These are phyloP conservation scores for Gymnoscopelus braueri DNA, from an alignment of 2,797 vertebrate genomes.

Conservation along the genomic window DNA sequence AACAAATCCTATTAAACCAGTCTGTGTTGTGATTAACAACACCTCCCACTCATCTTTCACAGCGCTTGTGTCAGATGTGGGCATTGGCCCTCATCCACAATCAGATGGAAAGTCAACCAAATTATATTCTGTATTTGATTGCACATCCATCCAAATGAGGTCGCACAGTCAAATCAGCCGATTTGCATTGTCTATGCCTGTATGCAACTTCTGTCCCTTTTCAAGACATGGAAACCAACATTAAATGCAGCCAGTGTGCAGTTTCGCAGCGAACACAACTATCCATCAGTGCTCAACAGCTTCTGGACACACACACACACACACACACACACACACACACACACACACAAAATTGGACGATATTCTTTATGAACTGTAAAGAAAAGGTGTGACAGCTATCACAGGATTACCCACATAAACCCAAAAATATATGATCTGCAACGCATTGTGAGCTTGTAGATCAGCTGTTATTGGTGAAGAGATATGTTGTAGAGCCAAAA, in stretches of 20 bases:
- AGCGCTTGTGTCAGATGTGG: no score
- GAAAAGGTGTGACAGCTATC: conserved; percentile 42
- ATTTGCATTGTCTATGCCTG: conserved; percentile 19
- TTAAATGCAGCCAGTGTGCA: not conserved
- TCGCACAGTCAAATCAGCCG: conserved; percentile 11
- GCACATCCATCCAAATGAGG: conserved; percentile 4
- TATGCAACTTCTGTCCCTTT: not conserved
- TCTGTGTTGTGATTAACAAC: no score
- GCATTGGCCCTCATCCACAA: not conserved
- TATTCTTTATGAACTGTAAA: conserved; percentile 36
- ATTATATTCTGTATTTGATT: not conserved
- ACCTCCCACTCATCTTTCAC: no score
- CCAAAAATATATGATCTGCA: no score
- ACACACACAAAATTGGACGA: no score
- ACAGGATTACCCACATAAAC: conserved; percentile 9
- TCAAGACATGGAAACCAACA: conserved; percentile 5
- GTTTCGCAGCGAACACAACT: not conserved
- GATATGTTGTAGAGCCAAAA: no score
- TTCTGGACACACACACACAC: no score
- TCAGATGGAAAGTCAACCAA: conserved; percentile 3
- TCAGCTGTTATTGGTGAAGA: no score
- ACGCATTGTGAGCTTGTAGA: no score
- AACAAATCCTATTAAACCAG: not conserved
- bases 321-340: no score
- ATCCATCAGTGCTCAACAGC: no score